Evolutionary conservation across 2,113 vertebrate species (phyloP).

Genomic region (Vidua macroura): DNA sequence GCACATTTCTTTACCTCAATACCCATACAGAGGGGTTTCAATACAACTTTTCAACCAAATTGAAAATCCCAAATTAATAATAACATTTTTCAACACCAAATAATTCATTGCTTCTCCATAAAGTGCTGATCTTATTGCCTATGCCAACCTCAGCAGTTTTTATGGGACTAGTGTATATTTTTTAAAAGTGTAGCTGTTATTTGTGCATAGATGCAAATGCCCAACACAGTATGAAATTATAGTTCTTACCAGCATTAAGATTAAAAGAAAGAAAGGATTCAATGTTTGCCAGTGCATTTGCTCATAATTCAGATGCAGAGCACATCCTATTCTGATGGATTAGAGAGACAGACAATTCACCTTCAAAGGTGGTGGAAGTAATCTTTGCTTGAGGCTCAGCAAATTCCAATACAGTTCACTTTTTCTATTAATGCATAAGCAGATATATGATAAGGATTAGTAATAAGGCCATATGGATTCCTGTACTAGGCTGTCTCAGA

Average conservation of each 20-base stretch:
- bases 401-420: constrained; percentile 28
- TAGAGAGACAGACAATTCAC: constrained; percentile 21
- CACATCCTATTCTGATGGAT: constrained; percentile 23
- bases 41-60: background rate
- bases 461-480: background rate
- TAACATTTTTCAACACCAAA: background rate
- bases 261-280: background rate
- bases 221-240: background rate
- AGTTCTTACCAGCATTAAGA: background rate
- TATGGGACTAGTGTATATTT: background rate
- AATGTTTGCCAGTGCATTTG: background rate
- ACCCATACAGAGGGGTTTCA: background rate
- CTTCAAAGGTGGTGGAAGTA: constrained; percentile 56
- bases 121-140: background rate
- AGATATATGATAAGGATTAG: constrained; percentile 33
- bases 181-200: background rate
- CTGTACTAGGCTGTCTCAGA: background rate
- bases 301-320: constrained; percentile 35
- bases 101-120: background rate
- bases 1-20: background rate
- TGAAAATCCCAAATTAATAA: constrained; percentile 19
- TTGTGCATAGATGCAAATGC: background rate
- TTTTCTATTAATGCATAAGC: constrained; percentile 19
- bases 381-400: constrained; percentile 52
- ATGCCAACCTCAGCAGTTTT: background rate